These are phyloP conservation scores for Fulmarus glacialis DNA, from an alignment of 2,113 vertebrate species.

Conservation along the genomic window DNA sequence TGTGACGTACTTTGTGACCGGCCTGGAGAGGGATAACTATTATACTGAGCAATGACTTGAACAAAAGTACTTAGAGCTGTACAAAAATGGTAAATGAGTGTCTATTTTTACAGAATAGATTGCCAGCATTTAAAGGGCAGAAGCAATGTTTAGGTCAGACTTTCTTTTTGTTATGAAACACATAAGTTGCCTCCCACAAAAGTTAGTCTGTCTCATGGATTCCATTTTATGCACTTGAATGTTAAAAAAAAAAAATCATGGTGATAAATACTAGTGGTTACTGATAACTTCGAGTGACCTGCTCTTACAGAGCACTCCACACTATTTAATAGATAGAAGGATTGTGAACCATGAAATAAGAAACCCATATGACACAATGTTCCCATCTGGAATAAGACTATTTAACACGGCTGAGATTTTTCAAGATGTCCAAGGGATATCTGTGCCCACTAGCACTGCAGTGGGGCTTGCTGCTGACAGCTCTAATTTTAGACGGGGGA, in stretches of 20 bases:
- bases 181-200: not conserved
- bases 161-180: not conserved
- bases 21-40: not conserved
- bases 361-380: not conserved
- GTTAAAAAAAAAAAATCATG: not conserved
- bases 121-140: not conserved
- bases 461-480: not conserved
- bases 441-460: not conserved
- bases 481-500: not conserved
- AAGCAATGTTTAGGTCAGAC: not conserved
- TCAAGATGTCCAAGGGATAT: not conserved
- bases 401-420: not conserved
- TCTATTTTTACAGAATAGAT: not conserved
- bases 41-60: slow-evolving; percentile 10
- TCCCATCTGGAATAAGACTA: not conserved
- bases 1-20: not conserved
- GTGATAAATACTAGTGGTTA: not conserved
- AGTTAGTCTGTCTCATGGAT: not conserved
- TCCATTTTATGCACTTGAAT: not conserved
- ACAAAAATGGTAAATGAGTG: not conserved
- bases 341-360: not conserved
- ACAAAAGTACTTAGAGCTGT: not conserved
- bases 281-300: not conserved
- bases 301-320: not conserved
- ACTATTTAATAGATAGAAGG: not conserved